These are phyloP conservation scores for Drosophila ambigua DNA, from an alignment of 1,140 invertebrate species.

Conservation along the genomic window DNA sequence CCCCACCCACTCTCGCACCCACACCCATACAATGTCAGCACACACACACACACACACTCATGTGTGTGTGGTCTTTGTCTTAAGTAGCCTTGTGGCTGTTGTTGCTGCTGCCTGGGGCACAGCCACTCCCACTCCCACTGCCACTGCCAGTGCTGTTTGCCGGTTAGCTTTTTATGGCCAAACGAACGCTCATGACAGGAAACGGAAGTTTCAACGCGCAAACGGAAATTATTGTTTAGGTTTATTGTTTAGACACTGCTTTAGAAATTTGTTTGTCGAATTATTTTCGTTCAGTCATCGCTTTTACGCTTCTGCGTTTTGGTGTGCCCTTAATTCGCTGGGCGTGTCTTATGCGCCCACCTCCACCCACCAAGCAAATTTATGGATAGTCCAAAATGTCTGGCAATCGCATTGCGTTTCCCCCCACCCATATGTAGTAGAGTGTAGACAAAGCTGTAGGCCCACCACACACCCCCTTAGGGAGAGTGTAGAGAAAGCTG, in stretches of 20 bases:
- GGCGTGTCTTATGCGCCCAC: slow-evolving; percentile 55
- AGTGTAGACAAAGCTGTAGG: slow-evolving; percentile 4
- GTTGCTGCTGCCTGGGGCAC: slow-evolving; percentile 13
- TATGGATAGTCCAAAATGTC: slow-evolving; percentile 57
- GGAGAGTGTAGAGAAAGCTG: slow-evolving; percentile 18
- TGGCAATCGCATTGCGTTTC: slow-evolving; percentile 38
- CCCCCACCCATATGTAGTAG: slow-evolving; percentile 2
- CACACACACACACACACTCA: slow-evolving; percentile 32
- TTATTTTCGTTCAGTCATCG: slow-evolving; percentile 76
- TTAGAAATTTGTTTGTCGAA: slow-evolving; percentile 79
- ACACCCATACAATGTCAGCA: neutral
- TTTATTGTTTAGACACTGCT: slow-evolving; percentile 76
- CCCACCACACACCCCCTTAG: slow-evolving; percentile 1
- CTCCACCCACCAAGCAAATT: slow-evolving; percentile 39
- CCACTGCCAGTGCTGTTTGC: slow-evolving; percentile 7
- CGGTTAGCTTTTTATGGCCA: slow-evolving; percentile 56
- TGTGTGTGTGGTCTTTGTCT: slow-evolving; percentile 60
- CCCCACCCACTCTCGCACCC: slow-evolving; percentile 9
- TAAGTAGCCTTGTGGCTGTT: slow-evolving; percentile 58
- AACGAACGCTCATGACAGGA: slow-evolving; percentile 56
- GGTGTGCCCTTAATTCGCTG: slow-evolving; percentile 50
- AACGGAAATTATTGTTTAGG: slow-evolving; percentile 80
- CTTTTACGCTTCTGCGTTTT: slow-evolving; percentile 28
- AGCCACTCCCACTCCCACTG: no score
- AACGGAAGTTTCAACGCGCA: slow-evolving; percentile 77